These are phyloP conservation scores for Synanthedon vespiformis DNA, from an alignment of 2,888 invertebrate genomes.

Conservation along the genomic window DNA sequence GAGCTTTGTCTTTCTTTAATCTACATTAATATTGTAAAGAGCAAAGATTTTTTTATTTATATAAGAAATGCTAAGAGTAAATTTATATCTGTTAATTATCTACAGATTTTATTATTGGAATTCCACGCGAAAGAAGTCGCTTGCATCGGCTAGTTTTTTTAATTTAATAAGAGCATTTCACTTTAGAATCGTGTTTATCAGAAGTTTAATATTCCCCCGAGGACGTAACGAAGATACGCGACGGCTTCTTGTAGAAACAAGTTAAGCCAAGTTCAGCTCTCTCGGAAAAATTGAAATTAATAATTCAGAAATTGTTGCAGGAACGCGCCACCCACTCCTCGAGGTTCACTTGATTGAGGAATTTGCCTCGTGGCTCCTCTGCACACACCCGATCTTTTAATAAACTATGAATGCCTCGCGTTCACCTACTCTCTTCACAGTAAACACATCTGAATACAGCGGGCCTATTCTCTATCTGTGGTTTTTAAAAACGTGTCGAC, in stretches of 20 bases:
- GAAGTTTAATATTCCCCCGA: neutral
- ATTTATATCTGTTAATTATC: too few species aligned
- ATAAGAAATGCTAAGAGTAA: too few species aligned
- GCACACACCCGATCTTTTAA: neutral
- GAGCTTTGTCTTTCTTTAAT: too few species aligned
- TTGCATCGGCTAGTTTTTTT: neutral
- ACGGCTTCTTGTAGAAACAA: neutral
- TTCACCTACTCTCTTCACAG: neutral
- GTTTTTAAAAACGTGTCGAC: too few species aligned
- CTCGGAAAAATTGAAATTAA: conserved; percentile 7
- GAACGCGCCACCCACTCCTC: neutral
- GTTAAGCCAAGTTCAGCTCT: neutral
- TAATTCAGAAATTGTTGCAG: conserved; percentile 4
- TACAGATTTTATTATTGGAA: neutral
- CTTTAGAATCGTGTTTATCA: neutral
- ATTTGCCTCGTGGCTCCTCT: neutral
- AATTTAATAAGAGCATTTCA: neutral
- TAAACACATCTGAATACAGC: too few species aligned
- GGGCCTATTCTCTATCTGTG: too few species aligned
- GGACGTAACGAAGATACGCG: neutral
- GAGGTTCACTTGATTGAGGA: neutral
- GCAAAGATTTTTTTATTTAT: too few species aligned
- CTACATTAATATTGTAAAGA: too few species aligned
- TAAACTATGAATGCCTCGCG: neutral
- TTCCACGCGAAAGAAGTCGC: neutral